phyloP scores from a whole-genome alignment of 1,140 invertebrate species.

The Aphis gossypii region DNA sequence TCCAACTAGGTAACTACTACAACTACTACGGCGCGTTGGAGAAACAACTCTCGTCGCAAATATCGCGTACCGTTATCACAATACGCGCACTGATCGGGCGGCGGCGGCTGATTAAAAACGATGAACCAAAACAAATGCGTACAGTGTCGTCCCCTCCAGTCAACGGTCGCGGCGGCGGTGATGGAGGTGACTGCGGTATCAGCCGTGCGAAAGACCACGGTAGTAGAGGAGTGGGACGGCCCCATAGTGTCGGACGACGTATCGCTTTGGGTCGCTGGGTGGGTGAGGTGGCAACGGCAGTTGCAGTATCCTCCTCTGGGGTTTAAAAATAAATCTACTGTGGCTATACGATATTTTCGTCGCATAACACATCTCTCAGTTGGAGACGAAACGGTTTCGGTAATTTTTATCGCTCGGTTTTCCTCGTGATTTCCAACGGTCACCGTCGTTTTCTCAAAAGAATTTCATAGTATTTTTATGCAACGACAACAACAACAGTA shows the following conservation, averaged over 20 bases:
- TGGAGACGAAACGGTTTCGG: not conserved
- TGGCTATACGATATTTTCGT: constrained; percentile 52
- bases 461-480: not conserved
- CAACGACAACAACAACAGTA: not conserved
- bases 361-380: not conserved
- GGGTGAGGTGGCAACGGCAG: not conserved
- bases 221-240: not conserved
- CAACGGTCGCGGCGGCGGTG: not conserved
- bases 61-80: constrained; percentile 46
- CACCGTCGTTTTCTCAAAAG: not conserved
- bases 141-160: constrained; percentile 1
- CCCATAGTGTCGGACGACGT: not conserved
- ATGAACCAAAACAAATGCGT: constrained; percentile 56
- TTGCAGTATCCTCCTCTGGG: not conserved
- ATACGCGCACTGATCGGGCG: constrained; percentile 40
- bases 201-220: not conserved
- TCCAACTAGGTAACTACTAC: not conserved
- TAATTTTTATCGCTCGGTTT: not conserved
- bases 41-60: not conserved
- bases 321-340: constrained; percentile 54
- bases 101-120: constrained; percentile 47
- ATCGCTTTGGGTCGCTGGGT: not conserved
- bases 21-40: not conserved
- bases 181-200: not conserved
- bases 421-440: not conserved